Base-by-base conservation (phyloP, 2,113 vertebrate genomes). In the Phocoena sinus region DNA sequence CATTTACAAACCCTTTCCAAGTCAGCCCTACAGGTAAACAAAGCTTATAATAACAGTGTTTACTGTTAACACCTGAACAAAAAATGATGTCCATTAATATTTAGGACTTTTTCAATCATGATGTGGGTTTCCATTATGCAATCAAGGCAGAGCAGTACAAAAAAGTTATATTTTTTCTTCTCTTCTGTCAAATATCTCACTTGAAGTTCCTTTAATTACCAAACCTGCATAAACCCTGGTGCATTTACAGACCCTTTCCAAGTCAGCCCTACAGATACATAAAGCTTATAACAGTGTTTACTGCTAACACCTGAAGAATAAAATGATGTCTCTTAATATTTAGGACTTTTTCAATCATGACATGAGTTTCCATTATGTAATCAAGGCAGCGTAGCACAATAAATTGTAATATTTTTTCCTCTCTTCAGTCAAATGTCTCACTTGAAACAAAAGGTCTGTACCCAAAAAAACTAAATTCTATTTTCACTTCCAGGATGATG, bases 381-480 rank as follows among this genome's bases (percentile, higher is more conserved):
- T 63, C 82, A 93, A 81, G 9, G 79, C 67, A 89, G 14, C 84
- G 36, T 70, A 89, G 44, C 20, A 41, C 62, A 62, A 88, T 13
- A 81, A 91, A 83, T 70, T 82, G 28, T 81, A 67, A 62, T 36
- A 28, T 62, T 41, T 88, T 90, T 23, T 47, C 8, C 12, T 94
- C n/a, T n/a, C 28, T 47, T 70, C 89, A 91, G 25, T 82, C 62
- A 85, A 96, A 41, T 71, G 73, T 25, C 8, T 97, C 17, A 44
- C 71, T 97, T 97, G 80, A 10, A 96, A 94, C 28, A 87, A 80
- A 70, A 77, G 2, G 3, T 14, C 3, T 6, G 0, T 68, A 70
- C 63, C 25, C 87, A 87, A 87, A 73, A 89, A 96, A 95, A 3
- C 74, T 53, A 97, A 98, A 96, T 96, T 94, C 28, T 97, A 84